Evolutionary conservation across 2,888 invertebrate genomes (phyloP), one percentile per base, ranked within the genome.

Genomic region (Gisinianus flammeolus): DNA sequence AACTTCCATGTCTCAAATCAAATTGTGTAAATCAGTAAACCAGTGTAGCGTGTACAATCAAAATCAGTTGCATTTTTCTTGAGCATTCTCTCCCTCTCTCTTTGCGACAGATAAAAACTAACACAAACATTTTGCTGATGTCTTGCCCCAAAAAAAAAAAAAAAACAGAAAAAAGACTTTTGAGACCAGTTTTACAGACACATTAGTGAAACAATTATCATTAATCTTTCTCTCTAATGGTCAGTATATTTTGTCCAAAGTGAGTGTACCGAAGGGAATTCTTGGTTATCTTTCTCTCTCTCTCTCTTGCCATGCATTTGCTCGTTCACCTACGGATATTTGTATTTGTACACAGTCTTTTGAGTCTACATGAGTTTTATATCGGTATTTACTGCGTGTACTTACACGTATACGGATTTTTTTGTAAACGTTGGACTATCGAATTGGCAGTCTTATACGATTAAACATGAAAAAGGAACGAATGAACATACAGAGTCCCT

Each of bases 121-220:
- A 62, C 62, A 62, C 26, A 26, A 26, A 24, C n/a, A 24, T 62
- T 62, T 62, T 33, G 75, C 52, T 33, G 28, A 67, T 44, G 35
- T 35, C 35, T 35, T 12, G 5, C 12, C 35, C n/a, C n/a, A n/a
- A n/a, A 35, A 12, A 35, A 35, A 12, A 8, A 8, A 35, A 35
- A 35, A 35, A 35, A 35, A 35, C 35, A 35, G 30, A 72, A 68
- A 58, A 71, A 28, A 70, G n/a, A 24, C 24, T 56, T n/a, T 62
- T 30, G 30, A 72, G 72, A 72, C 72, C 72, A 72, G 72, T 72
- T 72, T 72, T 24, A 72, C 33, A 33, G 62, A 72, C 58, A 33
- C 58, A 58, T 58, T 72, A 72, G 62, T 22, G 33, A 26, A 58
- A 62, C 72, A 72, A 72, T 72, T 72, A 58, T 62, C 54, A 72